Evolutionary conservation across 2,113 vertebrate genomes (phyloP).

Genomic region (Podarcis muralis): DNA sequence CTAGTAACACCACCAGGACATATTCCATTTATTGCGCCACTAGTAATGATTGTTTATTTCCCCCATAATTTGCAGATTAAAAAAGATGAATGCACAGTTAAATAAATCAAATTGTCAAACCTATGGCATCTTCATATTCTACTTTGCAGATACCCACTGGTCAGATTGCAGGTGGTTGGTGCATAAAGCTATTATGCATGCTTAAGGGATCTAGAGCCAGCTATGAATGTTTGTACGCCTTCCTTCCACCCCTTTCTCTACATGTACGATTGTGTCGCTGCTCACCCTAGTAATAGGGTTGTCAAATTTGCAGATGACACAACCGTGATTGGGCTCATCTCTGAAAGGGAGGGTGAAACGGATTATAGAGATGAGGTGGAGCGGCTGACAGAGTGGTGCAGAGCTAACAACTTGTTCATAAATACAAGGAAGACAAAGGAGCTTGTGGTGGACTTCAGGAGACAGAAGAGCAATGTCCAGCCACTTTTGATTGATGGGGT

Average conservation of each 20-base stretch:
- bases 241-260: not conserved
- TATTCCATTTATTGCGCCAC: not conserved
- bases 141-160: not conserved
- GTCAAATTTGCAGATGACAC: too few relatives aligned
- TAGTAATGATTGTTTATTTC: not conserved
- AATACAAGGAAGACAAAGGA: too few relatives aligned
- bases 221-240: not conserved
- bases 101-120: not conserved
- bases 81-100: not conserved
- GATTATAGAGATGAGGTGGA: too few relatives aligned
- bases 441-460: too few relatives aligned
- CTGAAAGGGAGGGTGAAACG: too few relatives aligned
- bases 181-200: not conserved
- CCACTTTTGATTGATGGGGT: too few relatives aligned
- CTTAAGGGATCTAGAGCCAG: not conserved
- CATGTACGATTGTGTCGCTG: too few relatives aligned
- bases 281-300: too few relatives aligned
- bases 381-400: too few relatives aligned
- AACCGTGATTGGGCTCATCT: too few relatives aligned
- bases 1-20: not conserved
- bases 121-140: not conserved
- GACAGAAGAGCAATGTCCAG: too few relatives aligned
- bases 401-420: too few relatives aligned
- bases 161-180: not conserved
- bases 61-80: constrained; percentile 1